A percentile compares a stretch with the other conserved stretches of the same genome.
These are phyloP conservation scores for Acronicta alni DNA, from an alignment of 2,888 invertebrate species.

Conservation along the genomic window DNA sequence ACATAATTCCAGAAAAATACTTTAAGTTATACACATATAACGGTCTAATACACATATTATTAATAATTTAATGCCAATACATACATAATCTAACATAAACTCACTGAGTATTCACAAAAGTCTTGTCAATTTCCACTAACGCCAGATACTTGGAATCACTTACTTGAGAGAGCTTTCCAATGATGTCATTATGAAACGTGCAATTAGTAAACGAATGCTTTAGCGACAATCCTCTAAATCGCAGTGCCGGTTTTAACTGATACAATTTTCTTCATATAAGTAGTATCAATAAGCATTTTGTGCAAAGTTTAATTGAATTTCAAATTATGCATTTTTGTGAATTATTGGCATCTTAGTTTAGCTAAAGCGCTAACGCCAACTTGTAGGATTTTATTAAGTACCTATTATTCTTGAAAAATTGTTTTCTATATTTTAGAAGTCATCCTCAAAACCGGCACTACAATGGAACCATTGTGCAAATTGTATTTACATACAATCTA, in stretches of 20 bases:
- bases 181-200: constrained; percentile 30
- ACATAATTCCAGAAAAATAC: constrained; percentile 4
- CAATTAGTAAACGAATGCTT: constrained; percentile 34
- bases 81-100: constrained; percentile 36
- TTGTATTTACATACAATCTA: constrained; percentile 60
- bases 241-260: constrained; percentile 33
- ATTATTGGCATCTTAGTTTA: too few species aligned
- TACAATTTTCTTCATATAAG: constrained; percentile 19
- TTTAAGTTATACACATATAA: constrained; percentile 4
- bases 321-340: too few species aligned
- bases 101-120: constrained; percentile 57
- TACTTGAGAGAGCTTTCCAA: constrained; percentile 51
- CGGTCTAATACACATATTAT: constrained; percentile 4
- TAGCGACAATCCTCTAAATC: constrained; percentile 41
- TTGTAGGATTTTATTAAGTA: too few species aligned
- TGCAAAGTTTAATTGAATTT: background rate
- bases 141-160: constrained; percentile 33
- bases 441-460: constrained; percentile 48
- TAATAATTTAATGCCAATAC: constrained; percentile 21
- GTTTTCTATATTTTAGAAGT: background rate
- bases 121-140: constrained; percentile 38
- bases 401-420: too few species aligned
- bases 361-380: too few species aligned
- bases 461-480: constrained; percentile 51
- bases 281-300: constrained; percentile 24